A percentile compares a stretch with the other conserved stretches of the same genome.
These are phyloP conservation scores for Phymastichus coffea DNA, from an alignment of 1,140 invertebrate species.

Conservation along the genomic window DNA sequence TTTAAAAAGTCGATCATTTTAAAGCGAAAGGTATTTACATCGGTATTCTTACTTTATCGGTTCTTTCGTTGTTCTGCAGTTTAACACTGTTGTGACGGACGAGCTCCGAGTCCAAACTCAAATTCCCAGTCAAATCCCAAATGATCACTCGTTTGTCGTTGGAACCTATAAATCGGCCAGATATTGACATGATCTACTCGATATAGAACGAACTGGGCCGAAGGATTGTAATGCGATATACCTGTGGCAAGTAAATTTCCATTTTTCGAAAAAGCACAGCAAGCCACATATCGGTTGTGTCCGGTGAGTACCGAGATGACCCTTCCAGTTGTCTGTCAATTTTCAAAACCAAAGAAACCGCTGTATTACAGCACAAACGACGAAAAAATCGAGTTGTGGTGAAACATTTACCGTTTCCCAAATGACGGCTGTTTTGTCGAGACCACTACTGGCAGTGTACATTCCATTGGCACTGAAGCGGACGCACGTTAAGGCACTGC, in stretches of 20 bases:
- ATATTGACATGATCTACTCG: background rate
- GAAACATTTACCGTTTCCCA: constrained; percentile 62
- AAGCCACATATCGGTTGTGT: constrained; percentile 72
- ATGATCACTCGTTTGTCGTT: constrained; percentile 71
- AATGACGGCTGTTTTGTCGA: constrained; percentile 71
- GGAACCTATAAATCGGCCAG: constrained; percentile 62
- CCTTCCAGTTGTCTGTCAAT: constrained; percentile 43
- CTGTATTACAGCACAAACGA: no score
- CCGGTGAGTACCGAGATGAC: constrained; percentile 59
- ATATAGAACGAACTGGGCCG: no score
- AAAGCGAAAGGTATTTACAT: no score
- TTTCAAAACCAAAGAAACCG: no score
- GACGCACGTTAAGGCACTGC: constrained; percentile 63
- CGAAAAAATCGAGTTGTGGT: background rate
- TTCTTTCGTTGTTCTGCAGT: constrained; percentile 1
- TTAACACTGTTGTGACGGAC: constrained; percentile 19
- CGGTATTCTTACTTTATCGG: background rate
- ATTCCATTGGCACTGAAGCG: constrained; percentile 63
- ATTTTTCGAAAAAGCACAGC: constrained; percentile 69
- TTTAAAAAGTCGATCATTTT: no score
- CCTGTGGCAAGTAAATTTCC: constrained; percentile 66
- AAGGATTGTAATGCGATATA: constrained; percentile 35
- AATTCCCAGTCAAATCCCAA: constrained; percentile 62
- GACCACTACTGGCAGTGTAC: constrained; percentile 64
- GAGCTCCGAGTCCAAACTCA: constrained; percentile 56